Conservation (phyloP, 2,113 vertebrate genomes). For the Bufo bufo region DNA sequence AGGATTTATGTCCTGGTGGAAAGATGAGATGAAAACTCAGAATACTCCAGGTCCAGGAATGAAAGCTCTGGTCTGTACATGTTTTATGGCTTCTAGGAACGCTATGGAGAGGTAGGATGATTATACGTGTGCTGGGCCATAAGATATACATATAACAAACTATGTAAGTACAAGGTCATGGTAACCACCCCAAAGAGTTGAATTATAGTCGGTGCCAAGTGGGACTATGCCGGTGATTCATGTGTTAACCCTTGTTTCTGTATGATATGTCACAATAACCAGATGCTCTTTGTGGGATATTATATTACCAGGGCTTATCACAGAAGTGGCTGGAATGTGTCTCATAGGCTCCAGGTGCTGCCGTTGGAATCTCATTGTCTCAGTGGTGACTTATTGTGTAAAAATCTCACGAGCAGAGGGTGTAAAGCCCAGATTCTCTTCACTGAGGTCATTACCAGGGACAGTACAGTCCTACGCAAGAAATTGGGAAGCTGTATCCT, state of each 20-base stretch:
- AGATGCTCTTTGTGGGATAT: background rate
- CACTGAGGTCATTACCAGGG: background rate
- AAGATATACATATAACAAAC: background rate
- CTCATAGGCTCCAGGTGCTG: background rate
- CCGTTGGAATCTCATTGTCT: background rate
- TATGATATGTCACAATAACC: background rate
- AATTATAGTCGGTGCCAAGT: background rate
- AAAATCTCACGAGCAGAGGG: background rate
- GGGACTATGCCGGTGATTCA: no score
- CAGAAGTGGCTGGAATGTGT: background rate
- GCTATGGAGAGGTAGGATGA: background rate
- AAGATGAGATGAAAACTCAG: slow-evolving; percentile 7
- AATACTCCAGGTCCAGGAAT: background rate
- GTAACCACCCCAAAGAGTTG: background rate
- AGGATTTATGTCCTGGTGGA: slow-evolving; percentile 25
- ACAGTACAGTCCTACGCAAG: background rate
- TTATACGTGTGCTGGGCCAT: background rate
- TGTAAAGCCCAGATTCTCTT: background rate
- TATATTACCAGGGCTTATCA: slow-evolving; percentile 12
- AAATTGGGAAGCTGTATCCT: background rate
- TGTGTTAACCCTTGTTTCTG: background rate
- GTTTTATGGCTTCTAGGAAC: slow-evolving; percentile 21
- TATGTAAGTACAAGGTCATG: background rate
- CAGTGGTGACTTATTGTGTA: background rate
- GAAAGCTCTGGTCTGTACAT: slow-evolving; percentile 12